Evolutionary conservation across 2,797 vertebrate genomes (phyloP), one percentile per base, ranked within the genome.

Genomic region (Acropternis orthonyx): DNA sequence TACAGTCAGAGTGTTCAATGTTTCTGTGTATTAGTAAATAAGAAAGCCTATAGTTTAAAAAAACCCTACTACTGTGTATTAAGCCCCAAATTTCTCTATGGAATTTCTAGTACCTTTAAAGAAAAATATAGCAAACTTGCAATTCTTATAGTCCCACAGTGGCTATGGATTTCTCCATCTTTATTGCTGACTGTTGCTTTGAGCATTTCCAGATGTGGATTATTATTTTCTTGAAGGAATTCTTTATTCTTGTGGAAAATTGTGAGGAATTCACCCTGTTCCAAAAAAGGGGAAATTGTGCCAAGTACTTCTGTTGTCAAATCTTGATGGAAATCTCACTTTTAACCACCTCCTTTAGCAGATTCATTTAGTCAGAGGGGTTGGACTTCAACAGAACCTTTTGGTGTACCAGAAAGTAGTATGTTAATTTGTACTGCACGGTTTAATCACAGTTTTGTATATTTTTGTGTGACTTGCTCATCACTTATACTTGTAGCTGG

Each of bases 131-230:
- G 24, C 39, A 63, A 88, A 78, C 72, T 78, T 91, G 68, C 46
- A 78, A 36, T 69, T 88, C 86, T 83, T 94, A 17, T 62, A 76
- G 73, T 96, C 73, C 85, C 51, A 17, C 26, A 77, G 94, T 91
- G 55, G 67, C 55, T 92, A 43, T 93, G 85, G 86, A 85, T 67
- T 93, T 93, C 76, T 86, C 37, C 36, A 28, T 86, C 55, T 84
- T 30, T 84, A 77, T 39, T 81, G 80, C 58, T 85, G 43, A 78
- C 36, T 71, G 21, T 59, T 82, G 39, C 21, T 46, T 14, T 94
- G 91, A 95, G 61, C 55, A 22, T 34, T 97, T 95, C 92, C 94
- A 96, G 89, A 93, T 96, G 89, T 44, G 4, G 51, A 34, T 79
- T 88, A 56, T 7, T 82, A 55, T 93, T 96, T 94, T 89, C 79